These are phyloP conservation scores for Aldabrachelys gigantea DNA, from an alignment of 2,113 vertebrate genomes.

Conservation along the genomic window DNA sequence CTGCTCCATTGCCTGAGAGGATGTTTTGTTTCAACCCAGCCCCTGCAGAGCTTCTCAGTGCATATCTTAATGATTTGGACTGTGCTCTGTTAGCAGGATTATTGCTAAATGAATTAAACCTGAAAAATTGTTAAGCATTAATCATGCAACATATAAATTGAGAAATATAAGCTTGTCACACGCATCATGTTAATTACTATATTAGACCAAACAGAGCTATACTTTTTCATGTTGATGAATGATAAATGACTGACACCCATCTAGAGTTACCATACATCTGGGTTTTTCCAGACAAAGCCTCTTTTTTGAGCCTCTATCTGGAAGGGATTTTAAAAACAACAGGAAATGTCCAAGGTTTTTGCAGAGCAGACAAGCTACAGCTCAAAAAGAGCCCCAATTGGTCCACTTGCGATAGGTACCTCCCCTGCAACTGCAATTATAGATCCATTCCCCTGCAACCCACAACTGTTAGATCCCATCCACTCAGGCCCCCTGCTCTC, in stretches of 20 bases:
- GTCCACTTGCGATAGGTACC: no score
- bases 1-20: not conserved
- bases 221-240: not conserved
- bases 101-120: not conserved
- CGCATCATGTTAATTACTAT: accelerated
- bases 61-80: not conserved
- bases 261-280: no score
- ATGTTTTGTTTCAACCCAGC: not conserved
- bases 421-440: no score
- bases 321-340: no score
- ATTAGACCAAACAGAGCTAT: not conserved
- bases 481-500: no score
- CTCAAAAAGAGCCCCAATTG: no score
- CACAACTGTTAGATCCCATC: no score
- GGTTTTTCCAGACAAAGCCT: no score
- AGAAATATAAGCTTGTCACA: not conserved
- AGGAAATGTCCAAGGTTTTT: no score
- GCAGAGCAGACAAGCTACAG: no score
- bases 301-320: no score
- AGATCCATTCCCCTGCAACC: no score
- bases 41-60: not conserved
- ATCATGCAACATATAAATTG: not conserved
- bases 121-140: not conserved
- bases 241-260: not conserved
- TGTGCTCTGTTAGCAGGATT: not conserved